Base-by-base conservation (phyloP, 2,113 vertebrate species). In the Sapayoa aenigma region DNA sequence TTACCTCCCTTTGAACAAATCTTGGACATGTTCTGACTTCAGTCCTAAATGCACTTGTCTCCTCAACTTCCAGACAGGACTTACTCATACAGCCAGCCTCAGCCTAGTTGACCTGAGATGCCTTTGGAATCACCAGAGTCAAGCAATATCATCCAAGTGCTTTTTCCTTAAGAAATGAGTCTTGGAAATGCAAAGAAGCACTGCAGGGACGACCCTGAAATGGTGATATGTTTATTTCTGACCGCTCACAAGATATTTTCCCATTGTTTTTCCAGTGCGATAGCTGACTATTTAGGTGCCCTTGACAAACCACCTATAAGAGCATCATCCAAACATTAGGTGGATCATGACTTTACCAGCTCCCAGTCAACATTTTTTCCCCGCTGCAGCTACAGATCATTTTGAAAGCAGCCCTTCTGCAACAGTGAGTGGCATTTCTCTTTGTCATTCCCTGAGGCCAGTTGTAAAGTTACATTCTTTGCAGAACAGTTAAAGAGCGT, bases 401-500 rank as follows among this genome's bases (percentile, higher is more conserved):
- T 62, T 65, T 60, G 42, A 82, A 74, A 89, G 22, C 41, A 81
- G 68, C 52, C 13, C 16, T 94, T 52, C 63, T 68, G 41, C 77
- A 69, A 35, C 0, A 56, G 42, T 31, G 73, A 17, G 23, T 49
- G 33, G 28, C n/a, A 44, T 69, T 80, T 80, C 84, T 94, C 79
- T 53, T 37, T 78, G 63, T 23, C 41, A 20, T 55, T 87, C 30
- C 82, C 37, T 19, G 18, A 87, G 31, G 14, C 44, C 72, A 20
- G 24, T 37, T 87, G 65, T 28, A 86, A 92, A 87, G 71, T 72
- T 60, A 11, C 1, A 6, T 41, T 73, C 87, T 89, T 96, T 96
- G 94, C 84, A 95, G 96, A 96, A 96, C 60, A 53, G 74, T 94
- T 90, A n/a, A 76, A 93, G 37, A 94, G 44, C 31, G 7, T 63